Base-by-base conservation (phyloP, 2,888 invertebrate genomes). In the Pseudococcus jackbeardsleyi region DNA sequence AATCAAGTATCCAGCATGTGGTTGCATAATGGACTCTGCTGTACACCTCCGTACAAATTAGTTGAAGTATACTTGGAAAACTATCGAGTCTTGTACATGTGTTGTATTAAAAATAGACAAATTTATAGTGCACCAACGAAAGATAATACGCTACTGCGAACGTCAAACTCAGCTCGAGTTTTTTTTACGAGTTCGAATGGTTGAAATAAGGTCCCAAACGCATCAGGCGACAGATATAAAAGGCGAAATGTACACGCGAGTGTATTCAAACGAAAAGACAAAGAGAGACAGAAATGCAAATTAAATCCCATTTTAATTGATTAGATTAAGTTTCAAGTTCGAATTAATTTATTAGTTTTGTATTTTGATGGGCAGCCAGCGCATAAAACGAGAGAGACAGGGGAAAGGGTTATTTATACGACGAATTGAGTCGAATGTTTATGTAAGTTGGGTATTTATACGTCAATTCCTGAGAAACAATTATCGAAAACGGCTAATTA, bases 241-340 rank as follows among this genome's bases (percentile, higher is more conserved):
- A 19, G n/a, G 59, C 59, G 9, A 59, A 59, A 59, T 59, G 19
- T 33, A 33, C 19, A 59, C 59, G 8, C n/a, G 59, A 50, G 17
- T 50, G 17, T 50, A 17, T 50, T 17, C 50, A 50, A 50, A 50
- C 59, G 59, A 59, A 54, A 5, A 15, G 17, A 17, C 17, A 59
- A 19, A 5, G 19, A 59, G 59, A 59, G 3, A 3, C n/a, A 19
- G 59, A 59, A 59, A 72, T 72, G 68, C 68, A 72, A 72, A 72
- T 72, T 72, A 26, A 72, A 72, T 72, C 79, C 79, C 42, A n/a
- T 79, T 39, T 39, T 79, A 79, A 79, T 79, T 79, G 79, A 79
- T 79, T 79, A 79, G 79, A 79, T 79, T 79, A 42, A 79, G n/a
- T 42, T 39, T 79, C 79, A 79, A 79, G 79, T 79, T 79, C 79